Percentiles rank a stretch among this genome's conserved stretches.
Conservation (phyloP, 2,113 vertebrate species). For the Alouatta palliata region DNA sequence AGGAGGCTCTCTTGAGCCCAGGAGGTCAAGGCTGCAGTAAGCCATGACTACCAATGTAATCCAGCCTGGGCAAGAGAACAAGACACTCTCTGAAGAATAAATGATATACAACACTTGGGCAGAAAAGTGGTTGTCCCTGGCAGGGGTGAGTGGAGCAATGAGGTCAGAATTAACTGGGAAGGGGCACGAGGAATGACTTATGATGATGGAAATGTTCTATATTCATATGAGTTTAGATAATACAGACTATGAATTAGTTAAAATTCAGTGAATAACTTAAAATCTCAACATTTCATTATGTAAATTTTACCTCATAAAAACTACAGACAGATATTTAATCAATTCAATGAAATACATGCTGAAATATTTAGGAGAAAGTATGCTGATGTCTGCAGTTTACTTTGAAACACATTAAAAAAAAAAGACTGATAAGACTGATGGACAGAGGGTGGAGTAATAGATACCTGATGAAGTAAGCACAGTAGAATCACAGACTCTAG, state of each 20-base stretch:
- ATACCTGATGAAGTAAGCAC: background rate
- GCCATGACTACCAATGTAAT: too few species aligned
- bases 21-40: too few species aligned
- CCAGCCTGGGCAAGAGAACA: too few species aligned
- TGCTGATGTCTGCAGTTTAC: background rate
- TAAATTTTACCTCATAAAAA: conserved; percentile 47
- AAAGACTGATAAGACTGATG: background rate
- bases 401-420: conserved; percentile 33
- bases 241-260: background rate
- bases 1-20: too few species aligned
- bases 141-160: background rate
- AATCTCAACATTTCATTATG: background rate
- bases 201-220: background rate
- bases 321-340: conserved; percentile 34
- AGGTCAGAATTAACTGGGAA: background rate
- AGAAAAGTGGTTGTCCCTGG: background rate
- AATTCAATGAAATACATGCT: conserved; percentile 19
- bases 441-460: background rate
- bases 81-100: background rate
- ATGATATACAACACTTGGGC: background rate
- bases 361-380: conserved; percentile 41
- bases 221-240: background rate
- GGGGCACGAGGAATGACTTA: background rate
- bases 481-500: background rate
- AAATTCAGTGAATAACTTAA: conserved; percentile 27